Base-by-base conservation (phyloP, 92 coral and sea anemone species). In the Diadumene lineata region DNA sequence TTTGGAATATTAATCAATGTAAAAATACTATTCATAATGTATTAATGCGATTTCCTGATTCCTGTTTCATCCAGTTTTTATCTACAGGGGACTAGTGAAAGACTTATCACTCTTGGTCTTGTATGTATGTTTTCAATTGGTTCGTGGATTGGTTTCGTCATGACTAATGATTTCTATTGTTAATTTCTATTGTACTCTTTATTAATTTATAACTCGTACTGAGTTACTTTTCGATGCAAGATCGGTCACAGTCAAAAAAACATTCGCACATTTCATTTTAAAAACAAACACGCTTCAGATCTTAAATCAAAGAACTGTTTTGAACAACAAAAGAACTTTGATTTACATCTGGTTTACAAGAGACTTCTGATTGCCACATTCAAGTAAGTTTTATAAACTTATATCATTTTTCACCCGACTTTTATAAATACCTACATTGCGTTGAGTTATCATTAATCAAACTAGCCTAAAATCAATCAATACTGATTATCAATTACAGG, bases 81-180 rank as follows among this genome's bases (percentile, higher is more conserved):
- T 6, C 33, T 50, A 23, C 66, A 50, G 33, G 56, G 30, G 66
- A 55, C 15, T n/a, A 72, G 77, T 27, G 31, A 21, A 56, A 72
- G 66, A 13, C 55, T 56, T 15, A 72, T 72, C 32, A 46, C 33
- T 56, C 4, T 26, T 0, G 51, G 77, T 11, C 56, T 72, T 72
- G 34, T 8, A 15, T 43, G 26, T 22, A 21, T 56, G 7, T 21
- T 44, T 57, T 38, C 31, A 55, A 72, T 72, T 72, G 77, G 77
- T 72, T 55, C 56, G 11, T 11, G 43, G 68, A 28, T 62, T 62
- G 68, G 2, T 23, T 57, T 57, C 56, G 77, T 72, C 77, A 72
- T 55, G 77, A 56, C 24, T 27, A 18, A 29, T 32, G 50, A 61
- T 29, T 56, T 56, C 63, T 34, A 43, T 56, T 56, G 66, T 72